Conservation (phyloP, 2,888 invertebrate genomes). For the Eupeodes latifasciatus region DNA sequence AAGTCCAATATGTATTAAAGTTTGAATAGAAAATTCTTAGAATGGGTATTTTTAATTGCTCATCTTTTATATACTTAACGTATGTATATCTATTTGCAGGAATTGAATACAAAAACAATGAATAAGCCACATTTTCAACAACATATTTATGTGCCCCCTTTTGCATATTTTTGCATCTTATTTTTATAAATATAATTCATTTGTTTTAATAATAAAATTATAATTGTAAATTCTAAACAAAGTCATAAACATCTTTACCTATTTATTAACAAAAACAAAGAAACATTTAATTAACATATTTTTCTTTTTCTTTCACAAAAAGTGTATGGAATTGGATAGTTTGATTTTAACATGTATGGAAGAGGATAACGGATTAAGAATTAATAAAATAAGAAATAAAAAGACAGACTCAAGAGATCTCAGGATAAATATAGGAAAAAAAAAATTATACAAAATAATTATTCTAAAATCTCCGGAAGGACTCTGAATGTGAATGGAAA, state of each 20-base stretch:
- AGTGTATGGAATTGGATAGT: conserved; percentile 74
- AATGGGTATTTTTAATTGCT: not conserved
- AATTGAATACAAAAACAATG: conserved; percentile 5
- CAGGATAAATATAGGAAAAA: conserved; percentile 58
- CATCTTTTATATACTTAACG: conserved; percentile 1
- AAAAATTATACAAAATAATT: not conserved
- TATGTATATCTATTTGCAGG: not conserved
- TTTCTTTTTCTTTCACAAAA: conserved; percentile 73
- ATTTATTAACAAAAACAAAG: conserved; percentile 52
- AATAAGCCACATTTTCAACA: not conserved
- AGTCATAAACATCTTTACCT: conserved; percentile 58
- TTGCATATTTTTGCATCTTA: conserved; percentile 18
- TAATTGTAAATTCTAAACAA: conserved; percentile 31
- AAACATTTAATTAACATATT: conserved; percentile 71
- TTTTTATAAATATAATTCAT: not conserved
- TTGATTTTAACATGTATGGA: conserved; percentile 74
- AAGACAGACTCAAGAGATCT: conserved; percentile 43
- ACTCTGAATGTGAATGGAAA: conserved; percentile 64
- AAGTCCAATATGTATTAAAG: not conserved
- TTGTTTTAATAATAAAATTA: conserved; percentile 33
- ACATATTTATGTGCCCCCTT: not conserved
- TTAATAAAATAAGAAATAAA: not conserved
- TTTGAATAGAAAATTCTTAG: not conserved
- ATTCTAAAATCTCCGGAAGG: conserved; percentile 36
- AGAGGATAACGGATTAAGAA: conserved; percentile 54